Conservation (phyloP, 2,888 invertebrate species). For the Tricholauxania praeusta region DNA sequence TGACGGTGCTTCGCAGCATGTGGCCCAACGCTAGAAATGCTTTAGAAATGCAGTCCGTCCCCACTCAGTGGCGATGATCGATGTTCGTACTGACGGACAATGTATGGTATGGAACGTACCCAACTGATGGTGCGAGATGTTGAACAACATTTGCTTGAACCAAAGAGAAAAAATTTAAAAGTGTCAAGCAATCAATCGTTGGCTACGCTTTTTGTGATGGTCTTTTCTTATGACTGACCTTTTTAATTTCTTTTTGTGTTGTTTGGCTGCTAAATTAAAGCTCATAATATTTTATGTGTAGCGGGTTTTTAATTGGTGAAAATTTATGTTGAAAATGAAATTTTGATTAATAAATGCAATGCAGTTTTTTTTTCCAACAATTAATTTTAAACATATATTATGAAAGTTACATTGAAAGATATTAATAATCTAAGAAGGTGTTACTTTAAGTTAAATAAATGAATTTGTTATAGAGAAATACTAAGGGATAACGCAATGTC, state of each 20-base stretch:
- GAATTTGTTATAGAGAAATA: too few species aligned
- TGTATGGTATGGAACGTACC: not conserved
- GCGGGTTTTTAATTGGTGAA: constrained; percentile 17
- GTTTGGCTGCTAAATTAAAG: not conserved
- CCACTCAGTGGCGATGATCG: not conserved
- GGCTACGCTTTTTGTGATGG: constrained; percentile 1
- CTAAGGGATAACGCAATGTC: too few species aligned
- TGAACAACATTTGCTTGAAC: not conserved
- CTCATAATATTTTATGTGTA: not conserved
- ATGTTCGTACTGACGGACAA: not conserved
- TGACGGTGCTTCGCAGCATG: constrained; percentile 5
- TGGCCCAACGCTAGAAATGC: too few species aligned
- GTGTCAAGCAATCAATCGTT: constrained; percentile 36
- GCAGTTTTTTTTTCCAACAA: too few species aligned
- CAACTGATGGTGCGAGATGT: not conserved
- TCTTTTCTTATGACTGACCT: constrained; percentile 7
- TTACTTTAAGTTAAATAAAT: too few species aligned
- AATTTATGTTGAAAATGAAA: not conserved
- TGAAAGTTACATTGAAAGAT: too few species aligned
- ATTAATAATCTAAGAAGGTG: too few species aligned
- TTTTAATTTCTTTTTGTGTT: not conserved
- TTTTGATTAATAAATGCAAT: too few species aligned
- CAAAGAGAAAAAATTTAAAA: not conserved
- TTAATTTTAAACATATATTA: too few species aligned
- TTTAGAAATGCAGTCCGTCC: not conserved